Base-by-base conservation (phyloP, 2,888 invertebrate species). In the Drosophila atroscutellata region DNA sequence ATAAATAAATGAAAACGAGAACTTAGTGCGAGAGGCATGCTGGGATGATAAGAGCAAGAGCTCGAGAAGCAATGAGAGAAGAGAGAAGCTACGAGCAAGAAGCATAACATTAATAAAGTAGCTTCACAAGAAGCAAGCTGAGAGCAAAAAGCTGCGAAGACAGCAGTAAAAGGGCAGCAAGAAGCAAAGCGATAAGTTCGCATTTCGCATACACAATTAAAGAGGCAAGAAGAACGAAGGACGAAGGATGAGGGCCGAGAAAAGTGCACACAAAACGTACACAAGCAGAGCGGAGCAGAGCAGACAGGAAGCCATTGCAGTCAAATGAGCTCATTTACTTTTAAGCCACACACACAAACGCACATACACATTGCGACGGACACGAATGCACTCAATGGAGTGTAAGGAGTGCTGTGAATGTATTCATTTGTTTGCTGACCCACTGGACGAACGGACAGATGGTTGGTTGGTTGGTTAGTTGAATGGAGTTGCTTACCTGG, bases 401-500 rank as follows among this genome's bases (percentile, higher is more conserved):
- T n/a, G 57, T 32, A 20, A 57, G 32, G 56, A 34, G 36, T 26
- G 36, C 42, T 24, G 26, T 28, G 49, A 34, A 20, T 63, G 39
- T 9, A 37, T 45, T 36, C 49, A 59, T 28, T 45, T 37, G 15
- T 9, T 8, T 26, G 47, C 32, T 66, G 62, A 62, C 52, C 64
- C 55, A 56, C 55, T 64, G 55, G 20, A 28, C 7, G 24, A 36
- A 39, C 45, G 20, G 36, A 47, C 20, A 1, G 24, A 47, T 37
- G 54, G 36, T n/a, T 47, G 36, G 24, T 24, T 45, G 20, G 50
- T 13, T 13, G 13, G 51, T 2, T 34, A 15, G 28, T n/a, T 28
- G n/a, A 26, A n/a, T 24, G 37, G 34, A 30, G 18, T 36, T 52
- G 68, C 80, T 89, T 91, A 93, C 93, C 98, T 96, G 92, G 97